phyloP scores from a whole-genome alignment of 2,113 vertebrate species.

The Actinemys pallida region DNA sequence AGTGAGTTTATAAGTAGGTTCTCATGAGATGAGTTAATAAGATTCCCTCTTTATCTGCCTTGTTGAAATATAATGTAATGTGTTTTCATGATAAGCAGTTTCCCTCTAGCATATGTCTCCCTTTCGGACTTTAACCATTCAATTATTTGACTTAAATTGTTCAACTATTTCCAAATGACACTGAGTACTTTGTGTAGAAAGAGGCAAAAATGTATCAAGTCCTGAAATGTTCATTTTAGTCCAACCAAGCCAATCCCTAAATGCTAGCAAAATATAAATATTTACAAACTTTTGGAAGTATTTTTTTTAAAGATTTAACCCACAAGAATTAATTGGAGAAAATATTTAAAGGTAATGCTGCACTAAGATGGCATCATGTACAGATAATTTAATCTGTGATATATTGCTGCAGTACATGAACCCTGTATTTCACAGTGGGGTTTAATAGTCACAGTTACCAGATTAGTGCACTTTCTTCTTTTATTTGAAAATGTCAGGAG shows the following conservation, averaged over 20 bases:
- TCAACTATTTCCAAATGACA: conserved; percentile 19
- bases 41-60: not conserved
- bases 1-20: not conserved
- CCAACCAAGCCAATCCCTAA: not conserved
- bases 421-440: not conserved
- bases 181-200: not conserved
- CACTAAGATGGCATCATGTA: not conserved
- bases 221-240: not conserved
- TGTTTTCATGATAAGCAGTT: not conserved
- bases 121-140: conserved; percentile 12
- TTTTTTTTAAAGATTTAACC: not conserved
- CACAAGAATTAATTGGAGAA: not conserved
- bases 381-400: not conserved
- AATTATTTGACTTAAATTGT: conserved; percentile 14
- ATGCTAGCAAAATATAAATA: not conserved
- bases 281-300: not conserved
- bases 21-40: not conserved
- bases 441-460: not conserved
- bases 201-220: not conserved
- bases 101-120: not conserved
- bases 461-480: not conserved
- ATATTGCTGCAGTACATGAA: not conserved
- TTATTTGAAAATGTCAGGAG: not conserved
- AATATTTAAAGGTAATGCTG: not conserved
- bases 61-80: conserved; percentile 6